phyloP scores from a whole-genome alignment of 1,140 invertebrate species.

The Lasioglossum baleicum region DNA sequence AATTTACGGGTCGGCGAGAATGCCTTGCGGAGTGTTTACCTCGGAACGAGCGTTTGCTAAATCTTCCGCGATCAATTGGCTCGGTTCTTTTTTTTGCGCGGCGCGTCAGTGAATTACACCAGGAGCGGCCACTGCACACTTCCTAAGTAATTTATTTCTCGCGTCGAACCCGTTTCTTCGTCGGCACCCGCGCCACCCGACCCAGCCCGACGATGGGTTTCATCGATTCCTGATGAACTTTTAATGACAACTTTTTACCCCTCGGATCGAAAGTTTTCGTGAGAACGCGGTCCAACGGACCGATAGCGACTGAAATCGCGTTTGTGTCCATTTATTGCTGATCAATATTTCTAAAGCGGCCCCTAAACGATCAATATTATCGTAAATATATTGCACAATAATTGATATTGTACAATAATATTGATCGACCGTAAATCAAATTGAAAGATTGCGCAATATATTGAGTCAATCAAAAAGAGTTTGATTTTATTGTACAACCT shows the following conservation, averaged over 20 bases:
- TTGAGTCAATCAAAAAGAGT: no score
- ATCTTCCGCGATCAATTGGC: constrained; percentile 43
- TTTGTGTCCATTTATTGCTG: no score
- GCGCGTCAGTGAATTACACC: constrained; percentile 29
- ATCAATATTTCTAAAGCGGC: no score
- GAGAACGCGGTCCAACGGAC: neutral
- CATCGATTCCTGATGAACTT: constrained; percentile 33
- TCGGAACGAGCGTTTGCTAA: constrained; percentile 30
- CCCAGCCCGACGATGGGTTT: neutral
- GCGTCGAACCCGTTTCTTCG: constrained; percentile 32
- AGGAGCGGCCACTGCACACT: neutral
- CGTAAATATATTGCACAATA: no score
- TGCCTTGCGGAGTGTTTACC: constrained; percentile 34
- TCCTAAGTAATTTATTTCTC: constrained; percentile 44
- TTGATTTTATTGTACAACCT: no score
- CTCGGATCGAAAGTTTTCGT: neutral
- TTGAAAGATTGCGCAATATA: no score
- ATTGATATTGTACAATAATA: no score
- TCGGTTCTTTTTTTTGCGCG: neutral
- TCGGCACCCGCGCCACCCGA: neutral
- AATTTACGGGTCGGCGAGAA: constrained; percentile 32
- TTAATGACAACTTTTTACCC: constrained; percentile 26
- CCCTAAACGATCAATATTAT: no score
- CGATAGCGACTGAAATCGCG: neutral
- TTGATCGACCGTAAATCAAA: no score